Evolutionary conservation across 2,113 vertebrate species (phyloP).

Genomic region (Nibea albiflora): DNA sequence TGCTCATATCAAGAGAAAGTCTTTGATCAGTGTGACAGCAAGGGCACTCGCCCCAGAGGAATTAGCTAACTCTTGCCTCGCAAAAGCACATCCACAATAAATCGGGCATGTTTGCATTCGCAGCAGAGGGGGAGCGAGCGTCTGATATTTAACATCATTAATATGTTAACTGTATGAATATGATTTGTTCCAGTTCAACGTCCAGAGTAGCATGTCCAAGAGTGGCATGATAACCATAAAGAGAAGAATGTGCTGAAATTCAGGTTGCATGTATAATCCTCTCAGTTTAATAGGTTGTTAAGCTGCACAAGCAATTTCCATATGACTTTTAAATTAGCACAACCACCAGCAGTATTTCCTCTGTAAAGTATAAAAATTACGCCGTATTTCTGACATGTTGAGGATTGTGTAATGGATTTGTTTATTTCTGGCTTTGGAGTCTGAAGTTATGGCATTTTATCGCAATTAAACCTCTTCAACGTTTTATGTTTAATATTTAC

Average conservation of each 20-base stretch:
- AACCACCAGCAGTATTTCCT: constrained; percentile 36
- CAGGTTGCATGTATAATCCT: constrained; percentile 69
- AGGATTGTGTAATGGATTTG: neutral
- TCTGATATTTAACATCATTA: constrained; percentile 80
- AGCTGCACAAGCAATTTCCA: constrained; percentile 61
- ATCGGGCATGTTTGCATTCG: constrained; percentile 65
- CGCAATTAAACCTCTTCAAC: neutral
- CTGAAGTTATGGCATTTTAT: neutral
- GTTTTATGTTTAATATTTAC: neutral
- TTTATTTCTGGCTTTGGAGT: constrained; percentile 18
- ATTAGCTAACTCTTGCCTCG: constrained; percentile 77
- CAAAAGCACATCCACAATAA: constrained; percentile 79
- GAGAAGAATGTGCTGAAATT: constrained; percentile 63
- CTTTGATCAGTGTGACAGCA: constrained; percentile 82
- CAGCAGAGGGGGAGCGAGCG: constrained; percentile 51
- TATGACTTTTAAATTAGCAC: constrained; percentile 51
- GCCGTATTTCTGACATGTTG: neutral
- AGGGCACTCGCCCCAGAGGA: constrained; percentile 79
- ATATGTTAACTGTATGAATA: constrained; percentile 79
- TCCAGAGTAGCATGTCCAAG: constrained; percentile 72
- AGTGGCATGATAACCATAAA: constrained; percentile 65
- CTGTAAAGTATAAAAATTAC: neutral
- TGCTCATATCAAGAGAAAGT: constrained; percentile 79
- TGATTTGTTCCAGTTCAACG: constrained; percentile 77
- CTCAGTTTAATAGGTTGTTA: constrained; percentile 70